Evolutionary conservation across 2,797 vertebrate species (phyloP).

Genomic region (Lacerta agilis): DNA sequence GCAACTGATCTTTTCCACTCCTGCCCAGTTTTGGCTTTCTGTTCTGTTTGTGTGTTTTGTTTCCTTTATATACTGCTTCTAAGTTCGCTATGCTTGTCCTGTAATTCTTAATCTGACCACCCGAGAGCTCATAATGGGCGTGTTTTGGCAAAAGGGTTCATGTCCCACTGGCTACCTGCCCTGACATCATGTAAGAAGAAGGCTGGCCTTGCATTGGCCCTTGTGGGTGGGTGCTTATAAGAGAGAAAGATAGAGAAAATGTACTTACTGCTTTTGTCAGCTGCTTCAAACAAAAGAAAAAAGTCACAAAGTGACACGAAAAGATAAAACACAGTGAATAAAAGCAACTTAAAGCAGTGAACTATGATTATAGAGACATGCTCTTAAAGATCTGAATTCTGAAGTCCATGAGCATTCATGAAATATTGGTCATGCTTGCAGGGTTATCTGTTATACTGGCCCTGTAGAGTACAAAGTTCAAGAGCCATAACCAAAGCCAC

Average conservation of each 20-base stretch:
- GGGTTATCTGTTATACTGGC: no score
- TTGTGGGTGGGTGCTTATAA: neutral
- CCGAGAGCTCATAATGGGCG: neutral
- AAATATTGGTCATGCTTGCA: neutral
- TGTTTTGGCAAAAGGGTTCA: neutral
- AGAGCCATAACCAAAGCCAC: no score
- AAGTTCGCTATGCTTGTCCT: neutral
- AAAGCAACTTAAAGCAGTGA: no score
- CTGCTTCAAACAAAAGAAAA: no score
- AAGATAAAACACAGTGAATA: no score
- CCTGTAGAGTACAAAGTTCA: no score
- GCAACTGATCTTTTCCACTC: neutral
- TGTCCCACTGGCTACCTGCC: neutral
- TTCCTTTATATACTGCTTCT: no score
- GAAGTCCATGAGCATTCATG: neutral
- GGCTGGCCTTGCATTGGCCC: neutral
- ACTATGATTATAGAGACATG: no score
- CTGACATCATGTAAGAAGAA: neutral
- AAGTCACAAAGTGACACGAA: no score
- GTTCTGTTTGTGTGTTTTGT: neutral
- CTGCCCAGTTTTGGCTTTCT: neutral
- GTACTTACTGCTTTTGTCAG: no score
- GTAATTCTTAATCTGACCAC: no score
- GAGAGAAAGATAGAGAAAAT: neutral
- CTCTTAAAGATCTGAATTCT: neutral